These are phyloP conservation scores for Crematogaster levior DNA, from an alignment of 2,888 invertebrate species.

Conservation along the genomic window DNA sequence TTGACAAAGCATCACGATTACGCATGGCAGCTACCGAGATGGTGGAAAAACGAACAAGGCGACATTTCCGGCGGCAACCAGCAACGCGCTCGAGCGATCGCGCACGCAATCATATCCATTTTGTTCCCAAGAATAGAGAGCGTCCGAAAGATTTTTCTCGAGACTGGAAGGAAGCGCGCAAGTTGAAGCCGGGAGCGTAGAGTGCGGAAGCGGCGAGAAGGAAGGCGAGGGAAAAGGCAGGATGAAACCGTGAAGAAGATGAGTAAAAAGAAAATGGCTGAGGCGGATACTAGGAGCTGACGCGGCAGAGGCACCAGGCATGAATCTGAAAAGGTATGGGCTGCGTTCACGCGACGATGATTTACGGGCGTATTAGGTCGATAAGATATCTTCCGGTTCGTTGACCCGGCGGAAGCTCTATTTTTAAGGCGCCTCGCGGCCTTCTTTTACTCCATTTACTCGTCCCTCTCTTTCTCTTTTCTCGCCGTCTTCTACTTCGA, in stretches of 20 bases:
- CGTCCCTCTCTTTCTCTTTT: slow-evolving; percentile 47
- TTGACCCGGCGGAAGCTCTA: slow-evolving; percentile 76
- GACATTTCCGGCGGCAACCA: slow-evolving; percentile 6
- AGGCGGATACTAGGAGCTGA: slow-evolving; percentile 72
- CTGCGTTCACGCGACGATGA: slow-evolving; percentile 79
- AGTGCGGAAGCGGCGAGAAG: background rate
- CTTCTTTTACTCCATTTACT: slow-evolving; percentile 70
- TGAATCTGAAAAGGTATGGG: slow-evolving; percentile 79
- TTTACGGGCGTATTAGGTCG: slow-evolving; percentile 79
- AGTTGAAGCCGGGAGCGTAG: slow-evolving; percentile 44
- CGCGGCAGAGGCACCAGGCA: slow-evolving; percentile 75
- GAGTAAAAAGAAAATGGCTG: slow-evolving; percentile 52
- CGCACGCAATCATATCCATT: slow-evolving; percentile 70
- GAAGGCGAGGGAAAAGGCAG: slow-evolving; percentile 11
- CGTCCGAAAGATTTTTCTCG: slow-evolving; percentile 60
- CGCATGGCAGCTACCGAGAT: background rate
- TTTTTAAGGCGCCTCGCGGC: slow-evolving; percentile 74
- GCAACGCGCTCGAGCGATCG: slow-evolving; percentile 19
- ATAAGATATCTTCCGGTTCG: slow-evolving; percentile 80
- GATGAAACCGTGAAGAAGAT: slow-evolving; percentile 48
- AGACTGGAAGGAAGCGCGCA: slow-evolving; percentile 55
- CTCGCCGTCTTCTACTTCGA: slow-evolving; percentile 45
- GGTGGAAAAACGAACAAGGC: background rate
- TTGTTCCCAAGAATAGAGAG: slow-evolving; percentile 46
- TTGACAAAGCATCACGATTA: slow-evolving; percentile 20